These are phyloP conservation scores for Akabosia matsudoensis DNA, from an alignment of 1,140 invertebrate genomes.

Conservation along the genomic window DNA sequence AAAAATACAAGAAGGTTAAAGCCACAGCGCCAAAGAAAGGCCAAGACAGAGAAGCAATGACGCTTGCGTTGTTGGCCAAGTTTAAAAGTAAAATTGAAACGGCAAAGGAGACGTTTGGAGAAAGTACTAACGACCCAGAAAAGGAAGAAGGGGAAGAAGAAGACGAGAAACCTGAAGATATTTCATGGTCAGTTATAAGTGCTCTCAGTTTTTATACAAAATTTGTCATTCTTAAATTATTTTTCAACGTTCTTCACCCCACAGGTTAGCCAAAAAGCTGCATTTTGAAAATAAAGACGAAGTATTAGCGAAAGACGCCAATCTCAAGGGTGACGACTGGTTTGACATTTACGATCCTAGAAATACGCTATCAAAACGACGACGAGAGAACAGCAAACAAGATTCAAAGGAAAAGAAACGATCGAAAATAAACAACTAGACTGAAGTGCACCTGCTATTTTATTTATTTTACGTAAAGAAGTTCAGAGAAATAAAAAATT, in stretches of 20 bases:
- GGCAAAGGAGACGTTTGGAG: conserved; percentile 59
- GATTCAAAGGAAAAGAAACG: conserved; percentile 9
- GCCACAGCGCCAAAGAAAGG: conserved; percentile 65
- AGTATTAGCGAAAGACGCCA: conserved; percentile 91
- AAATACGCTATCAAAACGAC: conserved; percentile 87
- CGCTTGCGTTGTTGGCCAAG: conserved; percentile 72
- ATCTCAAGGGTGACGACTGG: conserved; percentile 88
- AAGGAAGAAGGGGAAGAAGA: conserved; percentile 47
- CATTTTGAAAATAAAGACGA: conserved; percentile 67
- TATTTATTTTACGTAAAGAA: conserved; percentile 6
- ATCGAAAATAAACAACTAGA: conserved; percentile 13
- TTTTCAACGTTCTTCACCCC: conserved; percentile 47
- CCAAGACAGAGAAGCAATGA: conserved; percentile 56
- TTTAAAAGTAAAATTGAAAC: conserved; percentile 74
- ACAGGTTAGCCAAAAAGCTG: conserved; percentile 74
- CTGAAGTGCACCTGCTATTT: too few relatives aligned
- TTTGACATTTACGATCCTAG: conserved; percentile 94
- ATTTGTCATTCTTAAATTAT: conserved; percentile 14
- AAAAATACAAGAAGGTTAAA: conserved; percentile 70
- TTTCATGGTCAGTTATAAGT: conserved; percentile 36
- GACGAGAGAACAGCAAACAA: conserved; percentile 60
- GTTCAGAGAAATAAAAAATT: neutral
- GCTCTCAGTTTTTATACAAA: neutral
- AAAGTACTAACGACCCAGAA: conserved; percentile 48
- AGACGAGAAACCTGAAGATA: conserved; percentile 34